Percentiles rank a stretch among this genome's conserved stretches.
Evolutionary conservation across 2,113 vertebrate genomes (phyloP).

Genomic region (Odocoileus virginianus): DNA sequence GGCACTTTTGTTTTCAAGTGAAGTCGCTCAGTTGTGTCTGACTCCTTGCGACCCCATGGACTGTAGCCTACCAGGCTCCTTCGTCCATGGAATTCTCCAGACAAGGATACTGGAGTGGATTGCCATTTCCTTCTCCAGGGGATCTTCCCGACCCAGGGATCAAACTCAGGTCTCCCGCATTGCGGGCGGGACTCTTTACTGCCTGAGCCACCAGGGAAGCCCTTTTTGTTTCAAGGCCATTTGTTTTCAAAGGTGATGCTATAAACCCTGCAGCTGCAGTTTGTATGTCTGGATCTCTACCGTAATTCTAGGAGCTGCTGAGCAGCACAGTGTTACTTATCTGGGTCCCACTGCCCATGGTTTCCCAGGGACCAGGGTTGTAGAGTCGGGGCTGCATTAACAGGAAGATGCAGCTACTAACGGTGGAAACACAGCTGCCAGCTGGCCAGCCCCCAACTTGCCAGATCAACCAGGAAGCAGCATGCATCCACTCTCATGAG

Average conservation of each 20-base stretch:
- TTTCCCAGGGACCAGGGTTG: neutral
- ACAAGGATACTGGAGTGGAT: neutral
- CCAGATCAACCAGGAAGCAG: neutral
- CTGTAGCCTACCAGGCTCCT: neutral
- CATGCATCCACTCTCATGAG: neutral
- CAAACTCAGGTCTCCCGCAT: accelerated
- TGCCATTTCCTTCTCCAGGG: neutral
- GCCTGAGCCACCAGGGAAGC: neutral
- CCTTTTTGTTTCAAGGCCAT: neutral
- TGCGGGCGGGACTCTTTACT: neutral
- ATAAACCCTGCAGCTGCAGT: neutral
- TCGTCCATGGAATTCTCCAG: neutral
- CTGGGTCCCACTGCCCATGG: neutral
- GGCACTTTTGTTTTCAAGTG: neutral
- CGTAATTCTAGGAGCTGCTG: neutral
- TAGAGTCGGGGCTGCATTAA: neutral
- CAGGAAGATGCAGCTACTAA: neutral
- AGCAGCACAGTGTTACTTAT: too few species aligned
- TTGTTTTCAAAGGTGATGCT: neutral
- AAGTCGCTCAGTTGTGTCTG: neutral
- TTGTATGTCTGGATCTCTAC: neutral
- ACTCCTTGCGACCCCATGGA: neutral
- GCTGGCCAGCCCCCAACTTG: neutral
- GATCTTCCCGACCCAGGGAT: neutral
- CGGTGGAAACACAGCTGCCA: neutral